These are phyloP conservation scores for Tetropium fuscum DNA, from an alignment of 2,888 invertebrate species.

Conservation along the genomic window DNA sequence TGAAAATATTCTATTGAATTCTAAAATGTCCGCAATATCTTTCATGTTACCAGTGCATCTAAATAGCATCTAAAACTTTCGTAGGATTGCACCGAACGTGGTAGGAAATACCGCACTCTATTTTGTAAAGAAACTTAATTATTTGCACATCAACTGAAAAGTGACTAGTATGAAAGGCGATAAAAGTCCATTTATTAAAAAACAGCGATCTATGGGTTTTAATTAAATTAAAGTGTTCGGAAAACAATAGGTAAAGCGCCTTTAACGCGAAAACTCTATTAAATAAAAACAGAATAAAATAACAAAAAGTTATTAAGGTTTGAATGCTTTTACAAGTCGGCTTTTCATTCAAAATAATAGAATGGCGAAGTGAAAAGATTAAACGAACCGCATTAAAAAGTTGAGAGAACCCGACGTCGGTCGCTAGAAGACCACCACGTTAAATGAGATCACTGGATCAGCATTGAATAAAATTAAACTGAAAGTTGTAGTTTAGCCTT, in stretches of 20 bases:
- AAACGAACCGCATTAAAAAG: slow-evolving; percentile 43
- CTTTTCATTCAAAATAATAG: slow-evolving; percentile 38
- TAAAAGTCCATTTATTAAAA: too few species aligned
- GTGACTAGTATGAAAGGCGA: too few species aligned
- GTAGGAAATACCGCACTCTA: too few species aligned
- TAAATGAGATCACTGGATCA: slow-evolving; percentile 34
- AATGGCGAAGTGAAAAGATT: slow-evolving; percentile 37
- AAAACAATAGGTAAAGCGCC: slow-evolving; percentile 24
- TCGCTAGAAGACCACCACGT: slow-evolving; percentile 35
- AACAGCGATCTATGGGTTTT: too few species aligned
- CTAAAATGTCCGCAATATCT: too few species aligned
- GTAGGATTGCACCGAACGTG: too few species aligned
- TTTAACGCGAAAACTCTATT: slow-evolving; percentile 28
- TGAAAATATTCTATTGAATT: too few species aligned
- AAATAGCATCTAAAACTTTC: too few species aligned
- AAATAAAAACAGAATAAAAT: slow-evolving; percentile 33
- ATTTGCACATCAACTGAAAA: too few species aligned
- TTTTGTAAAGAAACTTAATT: too few species aligned
- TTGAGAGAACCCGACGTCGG: slow-evolving; percentile 29
- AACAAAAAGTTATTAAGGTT: slow-evolving; percentile 36
- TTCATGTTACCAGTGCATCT: too few species aligned
- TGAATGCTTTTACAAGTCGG: slow-evolving; percentile 35
- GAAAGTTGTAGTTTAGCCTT: slow-evolving; percentile 27
- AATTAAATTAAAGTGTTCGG: slow-evolving; percentile 24
- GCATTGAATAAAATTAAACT: slow-evolving; percentile 34